Base-by-base conservation (phyloP, 1,140 invertebrate genomes). In the Caenorhabditis brenneri region DNA sequence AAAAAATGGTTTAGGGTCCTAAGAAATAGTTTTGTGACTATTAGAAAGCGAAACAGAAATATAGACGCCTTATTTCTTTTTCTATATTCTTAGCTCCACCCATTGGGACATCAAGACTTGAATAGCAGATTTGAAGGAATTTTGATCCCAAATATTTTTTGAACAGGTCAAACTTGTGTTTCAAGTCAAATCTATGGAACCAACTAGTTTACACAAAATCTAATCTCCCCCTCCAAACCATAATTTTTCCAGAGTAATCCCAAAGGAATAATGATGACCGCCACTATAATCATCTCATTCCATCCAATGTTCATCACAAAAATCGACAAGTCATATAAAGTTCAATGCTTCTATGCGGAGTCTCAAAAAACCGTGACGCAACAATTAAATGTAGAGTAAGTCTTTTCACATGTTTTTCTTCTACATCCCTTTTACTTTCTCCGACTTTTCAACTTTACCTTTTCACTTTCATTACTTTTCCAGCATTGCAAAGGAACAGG, bases 281-380 rank as follows among this genome's bases (percentile, higher is more conserved):
- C 81, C n/a, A 87, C 86, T n/a, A 80, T 87, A 29, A 86, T 87
- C 36, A 87, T 87, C 24, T 81, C 86, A 6, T 87, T 87, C 79
- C 86, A 87, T 69, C 86, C 86, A 31, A 87, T 86, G 86, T 87
- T 87, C 82, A 87, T 87, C 31, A 87, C 86, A 7, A 87, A 86
- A 74, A 81, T 87, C 27, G 86, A 87, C 74, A 87, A 87, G 53
- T 86, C 86, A 1, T 87, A 87, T 46, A 87, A 87, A 55, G 86
- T 87, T 24, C 85, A 87, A 80, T 87, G 86, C 65, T 87, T 87
- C 69, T 87, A 87, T 53, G 78, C 85, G 10, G 86, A 87, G 51
- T 42, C 79, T 42, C 86, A 86, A 49, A 87, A 87, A 58, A 80
- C 85, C n/a, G 86, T 87, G 27, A 87, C 65, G 36, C 74, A 84